Percentiles rank a stretch among this genome's conserved stretches.
These are phyloP conservation scores for Rhagologus leucostigma DNA, from an alignment of 2,113 vertebrate genomes.

Conservation along the genomic window DNA sequence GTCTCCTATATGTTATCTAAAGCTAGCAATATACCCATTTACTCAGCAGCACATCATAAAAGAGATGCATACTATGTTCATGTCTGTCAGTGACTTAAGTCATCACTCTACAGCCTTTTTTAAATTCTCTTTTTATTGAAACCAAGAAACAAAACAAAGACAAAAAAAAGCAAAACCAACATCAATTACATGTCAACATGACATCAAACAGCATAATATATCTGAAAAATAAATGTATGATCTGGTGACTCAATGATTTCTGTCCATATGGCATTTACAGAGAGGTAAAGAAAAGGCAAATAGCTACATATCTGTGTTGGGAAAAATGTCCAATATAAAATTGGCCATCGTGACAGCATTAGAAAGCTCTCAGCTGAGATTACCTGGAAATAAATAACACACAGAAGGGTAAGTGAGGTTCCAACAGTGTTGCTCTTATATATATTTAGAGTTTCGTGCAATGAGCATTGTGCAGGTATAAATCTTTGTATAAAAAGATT, in stretches of 20 bases:
- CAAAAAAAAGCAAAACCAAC: conserved; percentile 60
- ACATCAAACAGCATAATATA: conserved; percentile 74
- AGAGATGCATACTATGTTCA: conserved; percentile 65
- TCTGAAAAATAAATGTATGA: conserved; percentile 67
- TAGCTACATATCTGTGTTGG: conserved; percentile 13
- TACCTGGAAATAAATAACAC: not conserved
- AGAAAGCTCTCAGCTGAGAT: not conserved
- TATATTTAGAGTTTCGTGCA: not conserved
- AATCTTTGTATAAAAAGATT: not conserved
- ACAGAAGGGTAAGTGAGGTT: not conserved
- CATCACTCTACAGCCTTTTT: conserved; percentile 66
- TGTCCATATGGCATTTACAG: conserved; percentile 59
- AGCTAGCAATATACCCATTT: conserved; percentile 69
- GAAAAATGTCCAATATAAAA: conserved; percentile 15
- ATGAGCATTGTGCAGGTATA: not conserved
- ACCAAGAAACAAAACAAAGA: conserved; percentile 71
- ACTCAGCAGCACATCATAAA: conserved; percentile 72
- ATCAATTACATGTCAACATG: conserved; percentile 70
- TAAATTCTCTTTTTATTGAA: conserved; percentile 69
- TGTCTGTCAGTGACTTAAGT: conserved; percentile 71
- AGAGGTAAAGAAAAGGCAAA: conserved; percentile 57
- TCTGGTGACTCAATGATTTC: conserved; percentile 66
- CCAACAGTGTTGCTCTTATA: not conserved
- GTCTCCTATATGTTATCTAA: conserved; percentile 66
- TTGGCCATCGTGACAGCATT: conserved; percentile 16